Base-by-base conservation (phyloP, 2,888 invertebrate genomes). In the Cybosia mesomella region DNA sequence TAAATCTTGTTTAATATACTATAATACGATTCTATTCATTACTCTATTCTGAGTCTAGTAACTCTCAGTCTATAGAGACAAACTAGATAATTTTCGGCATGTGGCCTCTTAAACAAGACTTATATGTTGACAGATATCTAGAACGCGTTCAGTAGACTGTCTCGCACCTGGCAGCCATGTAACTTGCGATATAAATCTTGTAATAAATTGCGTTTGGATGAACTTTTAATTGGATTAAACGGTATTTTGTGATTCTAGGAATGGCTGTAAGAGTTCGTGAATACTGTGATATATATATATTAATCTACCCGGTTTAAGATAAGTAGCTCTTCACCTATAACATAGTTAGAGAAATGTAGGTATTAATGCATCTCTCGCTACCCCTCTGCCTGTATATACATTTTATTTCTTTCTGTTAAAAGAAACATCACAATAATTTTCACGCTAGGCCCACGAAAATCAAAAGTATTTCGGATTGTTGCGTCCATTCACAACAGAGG, bases 21-120 rank as follows among this genome's bases (percentile, higher is more conserved):
- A 15, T 5, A 55, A 55, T 24, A 21, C 22, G 34, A 63, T 32
- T 67, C 67, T 39, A 58, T 43, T 4, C 11, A 24, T 5, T 0
- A 18, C 58, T 8, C 28, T 67, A 36, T 53, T 67, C 67, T 32
- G 24, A 8, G 4, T 15, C 36, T 28, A 63, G 22, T 43, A 64
- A 63, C n/a, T 64, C 59, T 15, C 22, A 28, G n/a, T 57, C 3
- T 32, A 67, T 39, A 64, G 18, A n/a, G 11, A 21, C n/a, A 57
- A 55, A 67, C 59, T 34, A 66, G 54, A 34, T 54, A 54, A 32
- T 63, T 34, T 63, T 57, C 49, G 67, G 75, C 83, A 82, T 79
- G 79, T 80, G 78, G 72, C 76, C 74, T 62, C 76, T 79, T 86
- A 85, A 86, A 85, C 82, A 85, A 84, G 84, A 82, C 81, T 86